phyloP scores from a whole-genome alignment of 2,888 invertebrate species.

The Archips xylosteana region DNA sequence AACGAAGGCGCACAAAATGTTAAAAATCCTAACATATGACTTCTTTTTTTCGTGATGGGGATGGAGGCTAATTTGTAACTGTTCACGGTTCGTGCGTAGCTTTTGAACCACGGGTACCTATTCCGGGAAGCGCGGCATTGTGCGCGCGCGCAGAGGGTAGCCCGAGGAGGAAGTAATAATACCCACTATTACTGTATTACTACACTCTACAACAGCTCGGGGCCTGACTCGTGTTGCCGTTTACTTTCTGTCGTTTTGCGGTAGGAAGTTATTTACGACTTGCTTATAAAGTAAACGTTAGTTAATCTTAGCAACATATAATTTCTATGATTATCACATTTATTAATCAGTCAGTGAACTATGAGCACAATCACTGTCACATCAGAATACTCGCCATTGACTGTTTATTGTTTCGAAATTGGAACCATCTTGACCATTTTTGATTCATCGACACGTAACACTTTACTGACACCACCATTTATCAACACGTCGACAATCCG shows the following conservation, averaged over 20 bases:
- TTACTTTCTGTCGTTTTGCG: conserved; percentile 36
- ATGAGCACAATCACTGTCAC: not conserved
- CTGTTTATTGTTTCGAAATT: conserved; percentile 53
- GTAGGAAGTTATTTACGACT: conserved; percentile 36
- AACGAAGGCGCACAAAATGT: not conserved
- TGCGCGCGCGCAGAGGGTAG: conserved; percentile 54
- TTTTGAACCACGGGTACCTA: conserved; percentile 52
- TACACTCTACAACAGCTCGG: conserved; percentile 38
- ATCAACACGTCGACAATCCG: conserved; percentile 53
- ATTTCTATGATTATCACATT: not conserved
- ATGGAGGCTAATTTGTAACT: conserved; percentile 43
- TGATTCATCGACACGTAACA: conserved; percentile 49
- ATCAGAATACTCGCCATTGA: conserved; percentile 26
- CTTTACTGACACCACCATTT: conserved; percentile 51
- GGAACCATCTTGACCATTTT: conserved; percentile 46
- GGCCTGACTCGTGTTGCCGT: conserved; percentile 42
- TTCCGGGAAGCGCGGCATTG: conserved; percentile 66
- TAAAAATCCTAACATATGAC: not conserved
- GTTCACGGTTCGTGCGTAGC: conserved; percentile 49
- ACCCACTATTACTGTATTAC: conserved; percentile 41
- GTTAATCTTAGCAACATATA: not conserved
- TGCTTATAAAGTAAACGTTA: conserved; percentile 3
- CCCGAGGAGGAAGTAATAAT: conserved; percentile 49
- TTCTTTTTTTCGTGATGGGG: conserved; percentile 30
- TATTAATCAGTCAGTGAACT: not conserved